These are phyloP conservation scores for Bombus soroeensis DNA, from an alignment of 1,140 invertebrate species.

Conservation along the genomic window DNA sequence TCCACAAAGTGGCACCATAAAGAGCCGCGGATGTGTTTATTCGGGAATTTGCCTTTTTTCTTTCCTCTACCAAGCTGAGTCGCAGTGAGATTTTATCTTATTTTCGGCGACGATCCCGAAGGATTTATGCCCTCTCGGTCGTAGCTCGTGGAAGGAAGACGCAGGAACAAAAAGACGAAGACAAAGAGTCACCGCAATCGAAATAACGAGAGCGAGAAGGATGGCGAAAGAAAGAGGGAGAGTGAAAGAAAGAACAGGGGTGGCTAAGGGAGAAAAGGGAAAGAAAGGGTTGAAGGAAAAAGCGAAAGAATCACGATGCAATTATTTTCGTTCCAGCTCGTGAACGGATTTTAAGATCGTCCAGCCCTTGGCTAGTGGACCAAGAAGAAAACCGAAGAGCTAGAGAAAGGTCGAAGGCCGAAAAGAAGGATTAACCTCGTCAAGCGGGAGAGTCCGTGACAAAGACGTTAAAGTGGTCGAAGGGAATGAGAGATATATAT, in stretches of 20 bases:
- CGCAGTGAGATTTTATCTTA: conserved; percentile 78
- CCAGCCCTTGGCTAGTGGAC: conserved; percentile 47
- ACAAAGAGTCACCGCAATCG: neutral
- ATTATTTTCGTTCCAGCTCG: conserved; percentile 78
- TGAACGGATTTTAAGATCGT: conserved; percentile 68
- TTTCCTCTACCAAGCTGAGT: conserved; percentile 27
- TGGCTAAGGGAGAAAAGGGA: neutral
- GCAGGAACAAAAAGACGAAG: conserved; percentile 20
- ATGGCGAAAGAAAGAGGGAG: neutral
- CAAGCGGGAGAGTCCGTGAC: conserved; percentile 75
- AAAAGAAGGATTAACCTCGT: conserved; percentile 78
- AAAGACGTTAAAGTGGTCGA: conserved; percentile 72
- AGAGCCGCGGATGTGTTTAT: conserved; percentile 82
- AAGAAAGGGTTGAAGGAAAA: conserved; percentile 45
- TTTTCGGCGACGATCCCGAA: conserved; percentile 77
- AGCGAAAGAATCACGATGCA: conserved; percentile 73
- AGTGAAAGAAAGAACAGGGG: neutral
- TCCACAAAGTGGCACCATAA: conserved; percentile 78
- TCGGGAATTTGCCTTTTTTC: conserved; percentile 80
- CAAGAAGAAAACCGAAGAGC: conserved; percentile 48
- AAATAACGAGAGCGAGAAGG: neutral
- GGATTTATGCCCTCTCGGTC: conserved; percentile 79
- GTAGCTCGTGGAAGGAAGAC: conserved; percentile 44
- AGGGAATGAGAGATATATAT: conserved; percentile 64
- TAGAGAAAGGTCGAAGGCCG: conserved; percentile 60